Base-by-base conservation (phyloP, 2,888 invertebrate genomes). In the Ethmia dodecea region DNA sequence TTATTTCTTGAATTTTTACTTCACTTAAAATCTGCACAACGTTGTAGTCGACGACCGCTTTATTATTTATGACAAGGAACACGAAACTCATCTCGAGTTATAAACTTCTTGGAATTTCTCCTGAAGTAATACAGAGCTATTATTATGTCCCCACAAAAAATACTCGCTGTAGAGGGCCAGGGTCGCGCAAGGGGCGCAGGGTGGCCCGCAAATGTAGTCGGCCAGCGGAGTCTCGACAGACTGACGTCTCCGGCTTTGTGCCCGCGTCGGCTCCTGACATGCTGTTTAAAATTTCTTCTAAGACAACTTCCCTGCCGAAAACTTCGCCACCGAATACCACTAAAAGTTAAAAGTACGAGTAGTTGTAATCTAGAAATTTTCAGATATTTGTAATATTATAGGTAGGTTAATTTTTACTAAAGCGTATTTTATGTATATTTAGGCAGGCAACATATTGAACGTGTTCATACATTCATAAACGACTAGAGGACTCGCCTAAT, bases 41-140 rank as follows among this genome's bases (percentile, higher is more conserved):
- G 73, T 80, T 79, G 81, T 81, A 78, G 78, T 80, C 78, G 80
- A 75, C 81, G 80, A 76, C 80, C 80, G 83, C 84, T 86, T 86
- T 84, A 83, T 84, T 84, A 86, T 86, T 86, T 86, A 86, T 83
- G 84, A 83, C 81, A 83, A 81, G 83, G 83, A 86, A 84, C 84
- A 84, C 83, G 81, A 80, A 86, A 84, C 84, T 86, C 84, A 86
- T 86, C 84, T 83, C 84, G 84, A 86, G 84, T 86, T 86, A 86
- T 86, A 86, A 86, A 86, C 83, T 86, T 86, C 84, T 83, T 83
- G 84, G 84, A 84, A 86, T 84, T 86, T 83, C 79, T 83, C 80
- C 79, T 84, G 83, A 80, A 86, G 84, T 86, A 86, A 84, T 83
- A 81, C 81, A 83, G 81, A 80, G 83, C 83, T 81, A 86, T 86